Conservation (phyloP, 2,888 invertebrate species). For the Mongoloraphidia duomilia region DNA sequence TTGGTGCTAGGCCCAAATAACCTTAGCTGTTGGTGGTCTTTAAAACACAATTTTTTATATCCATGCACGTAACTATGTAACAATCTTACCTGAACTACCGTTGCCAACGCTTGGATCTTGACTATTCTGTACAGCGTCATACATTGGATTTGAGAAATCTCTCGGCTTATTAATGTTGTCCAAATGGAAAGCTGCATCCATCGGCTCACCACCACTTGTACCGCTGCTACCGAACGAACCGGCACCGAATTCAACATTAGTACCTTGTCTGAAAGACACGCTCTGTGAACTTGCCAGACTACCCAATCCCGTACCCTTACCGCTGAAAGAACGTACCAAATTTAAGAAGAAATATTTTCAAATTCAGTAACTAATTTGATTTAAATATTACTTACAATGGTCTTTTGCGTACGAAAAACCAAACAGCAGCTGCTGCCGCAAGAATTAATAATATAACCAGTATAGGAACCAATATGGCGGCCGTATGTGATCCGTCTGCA, state of each 20-base stretch:
- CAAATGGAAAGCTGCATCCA: slow-evolving; percentile 66
- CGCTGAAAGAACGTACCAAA: slow-evolving; percentile 34
- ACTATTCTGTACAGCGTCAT: slow-evolving; percentile 71
- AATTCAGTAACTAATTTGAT: background rate
- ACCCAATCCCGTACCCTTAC: slow-evolving; percentile 65
- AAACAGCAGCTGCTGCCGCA: slow-evolving; percentile 58
- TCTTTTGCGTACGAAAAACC: slow-evolving; percentile 66
- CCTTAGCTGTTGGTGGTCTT: too few relatives aligned
- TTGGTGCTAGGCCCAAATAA: too few relatives aligned
- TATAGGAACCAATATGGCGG: slow-evolving; percentile 70
- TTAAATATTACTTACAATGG: slow-evolving; percentile 59
- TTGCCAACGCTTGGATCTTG: slow-evolving; percentile 42
- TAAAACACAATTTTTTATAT: too few relatives aligned
- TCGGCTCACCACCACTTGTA: slow-evolving; percentile 38
- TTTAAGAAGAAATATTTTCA: slow-evolving; percentile 5
- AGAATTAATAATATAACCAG: slow-evolving; percentile 61
- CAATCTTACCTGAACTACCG: slow-evolving; percentile 36
- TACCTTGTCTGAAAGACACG: slow-evolving; percentile 85
- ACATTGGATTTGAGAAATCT: slow-evolving; percentile 97
- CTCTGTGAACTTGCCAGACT: slow-evolving; percentile 76
- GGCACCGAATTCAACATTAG: slow-evolving; percentile 77
- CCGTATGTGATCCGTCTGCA: slow-evolving; percentile 40
- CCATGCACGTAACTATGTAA: too few relatives aligned
- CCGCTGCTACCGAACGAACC: slow-evolving; percentile 38
- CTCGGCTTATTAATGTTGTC: slow-evolving; percentile 69